phyloP scores from a whole-genome alignment of 2,113 vertebrate species.

The Chloroceryle aenea region DNA sequence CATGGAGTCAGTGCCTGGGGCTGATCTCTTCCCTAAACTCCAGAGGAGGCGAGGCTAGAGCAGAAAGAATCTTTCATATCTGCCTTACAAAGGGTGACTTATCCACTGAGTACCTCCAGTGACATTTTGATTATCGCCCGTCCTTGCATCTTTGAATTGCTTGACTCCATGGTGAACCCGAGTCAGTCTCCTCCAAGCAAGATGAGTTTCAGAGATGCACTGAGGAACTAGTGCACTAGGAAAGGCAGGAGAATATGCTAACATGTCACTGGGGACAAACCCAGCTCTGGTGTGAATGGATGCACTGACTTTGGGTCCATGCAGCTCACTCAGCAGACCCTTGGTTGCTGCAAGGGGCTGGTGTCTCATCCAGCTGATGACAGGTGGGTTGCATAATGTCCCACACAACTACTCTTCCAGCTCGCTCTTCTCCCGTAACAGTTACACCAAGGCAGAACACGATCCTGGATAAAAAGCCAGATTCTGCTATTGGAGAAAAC shows the following conservation, averaged over 20 bases:
- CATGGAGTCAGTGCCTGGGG: not conserved
- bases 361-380: not conserved
- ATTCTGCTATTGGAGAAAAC: not conserved
- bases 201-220: not conserved
- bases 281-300: not conserved
- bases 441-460: not conserved
- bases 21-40: not conserved
- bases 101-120: not conserved
- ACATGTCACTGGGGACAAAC: not conserved
- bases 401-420: not conserved
- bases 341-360: not conserved
- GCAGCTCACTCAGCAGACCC: not conserved
- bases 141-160: not conserved
- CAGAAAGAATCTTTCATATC: not conserved
- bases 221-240: not conserved
- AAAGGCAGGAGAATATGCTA: not conserved
- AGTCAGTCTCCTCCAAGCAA: not conserved
- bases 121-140: not conserved
- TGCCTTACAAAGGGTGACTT: not conserved
- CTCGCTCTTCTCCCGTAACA: not conserved
- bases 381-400: fast-evolving
- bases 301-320: not conserved
- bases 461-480: not conserved
- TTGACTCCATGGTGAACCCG: not conserved
- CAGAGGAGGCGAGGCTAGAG: not conserved